Evolutionary conservation across 2,797 vertebrate genomes (phyloP), one percentile per base, ranked within the genome.

Genomic region (Holocentrus rufus): DNA sequence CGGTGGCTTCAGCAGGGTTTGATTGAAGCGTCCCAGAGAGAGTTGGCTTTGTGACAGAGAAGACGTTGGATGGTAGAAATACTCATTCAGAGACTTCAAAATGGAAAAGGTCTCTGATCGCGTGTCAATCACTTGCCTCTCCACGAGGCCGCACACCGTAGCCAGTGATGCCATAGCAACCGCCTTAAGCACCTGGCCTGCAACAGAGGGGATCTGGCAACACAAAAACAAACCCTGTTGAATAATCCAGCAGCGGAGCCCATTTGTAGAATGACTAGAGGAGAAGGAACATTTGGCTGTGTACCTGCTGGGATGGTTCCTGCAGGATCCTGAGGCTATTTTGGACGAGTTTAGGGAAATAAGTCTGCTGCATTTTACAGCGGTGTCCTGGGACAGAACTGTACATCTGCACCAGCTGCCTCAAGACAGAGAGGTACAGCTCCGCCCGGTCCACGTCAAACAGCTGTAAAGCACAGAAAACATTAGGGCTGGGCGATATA

Each of bases 341-440:
- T 39, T 74, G 88, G 83, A 92, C 87, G 72, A 98, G 81, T 77
- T 93, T 92, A 13, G 92, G 88, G 76, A 97, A 75, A 79, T 92
- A 92, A 47, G 74, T 91, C 63, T 88, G 91, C 56, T 94, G 36
- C 18, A 91, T 76, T 36, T 80, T 82, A 31, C 65, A 78, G 47
- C 72, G 85, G 68, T 89, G 91, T 79, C 85, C 88, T n/a, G 86
- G 87, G 42, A 81, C 55, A 10, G 80, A 83, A 49, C 56, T 14
- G 67, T 87, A 93, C 57, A 93, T 77, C 76, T 81, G 76, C 42
- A 90, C 58, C 34, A 96, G 87, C 86, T 95, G 95, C 68, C 87
- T 91, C 80, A 97, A 87, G 23, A 96, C 88, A 50, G 84, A 88
- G 60, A 97, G 92, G 83, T 98, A 98, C 23, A 99, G 89, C 78